Evolutionary conservation across 2,113 vertebrate genomes (phyloP).

Genomic region (zebrafish (Danio rerio)): DNA sequence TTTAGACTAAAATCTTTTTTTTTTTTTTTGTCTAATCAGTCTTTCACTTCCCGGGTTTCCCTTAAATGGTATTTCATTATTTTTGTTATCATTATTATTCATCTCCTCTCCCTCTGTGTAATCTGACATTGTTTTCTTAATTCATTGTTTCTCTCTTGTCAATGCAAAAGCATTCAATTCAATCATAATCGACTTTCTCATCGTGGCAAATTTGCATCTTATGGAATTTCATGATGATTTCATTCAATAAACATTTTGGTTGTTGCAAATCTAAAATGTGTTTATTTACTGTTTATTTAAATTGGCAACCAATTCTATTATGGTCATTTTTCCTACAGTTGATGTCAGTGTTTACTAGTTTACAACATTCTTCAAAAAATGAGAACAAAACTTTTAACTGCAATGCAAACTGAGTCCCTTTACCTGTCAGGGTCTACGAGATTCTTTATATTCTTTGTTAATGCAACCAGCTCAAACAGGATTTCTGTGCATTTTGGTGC

Average conservation of each 20-base stretch:
- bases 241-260: slow-evolving; percentile 67
- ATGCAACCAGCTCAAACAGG: too few relatives aligned
- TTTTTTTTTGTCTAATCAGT: neutral
- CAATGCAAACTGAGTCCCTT: too few relatives aligned
- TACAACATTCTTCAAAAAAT: too few relatives aligned
- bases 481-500: too few relatives aligned
- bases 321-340: too few relatives aligned
- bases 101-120: slow-evolving; percentile 38
- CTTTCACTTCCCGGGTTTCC: neutral
- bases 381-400: too few relatives aligned
- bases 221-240: slow-evolving; percentile 51
- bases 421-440: too few relatives aligned
- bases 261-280: slow-evolving; percentile 1
- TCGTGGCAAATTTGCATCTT: slow-evolving; percentile 52
- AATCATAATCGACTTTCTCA: slow-evolving; percentile 24
- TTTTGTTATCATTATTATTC: neutral
- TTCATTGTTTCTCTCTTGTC: slow-evolving; percentile 22
- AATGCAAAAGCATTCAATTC: slow-evolving; percentile 49
- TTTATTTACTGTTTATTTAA: too few relatives aligned
- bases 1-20: neutral
- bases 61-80: slow-evolving; percentile 11
- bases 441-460: too few relatives aligned
- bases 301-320: too few relatives aligned
- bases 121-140: slow-evolving; percentile 26
- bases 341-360: too few relatives aligned